These are phyloP conservation scores for Gadopsis bispinosus DNA, from an alignment of 2,797 vertebrate species.

Conservation along the genomic window DNA sequence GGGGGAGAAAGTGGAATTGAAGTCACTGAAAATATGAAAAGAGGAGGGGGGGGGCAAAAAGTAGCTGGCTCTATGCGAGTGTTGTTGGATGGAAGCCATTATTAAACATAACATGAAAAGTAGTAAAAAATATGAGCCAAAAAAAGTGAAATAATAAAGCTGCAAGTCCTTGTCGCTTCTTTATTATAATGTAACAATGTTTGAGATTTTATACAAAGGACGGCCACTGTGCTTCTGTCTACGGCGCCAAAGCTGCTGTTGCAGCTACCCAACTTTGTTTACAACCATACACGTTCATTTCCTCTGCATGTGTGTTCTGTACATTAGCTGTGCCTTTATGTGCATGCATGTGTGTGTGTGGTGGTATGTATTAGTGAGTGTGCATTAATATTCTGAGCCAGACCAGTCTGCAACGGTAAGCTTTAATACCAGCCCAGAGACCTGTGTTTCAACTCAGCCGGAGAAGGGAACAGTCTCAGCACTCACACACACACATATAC, in stretches of 20 bases:
- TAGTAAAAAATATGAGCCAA: not conserved
- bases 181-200: not conserved
- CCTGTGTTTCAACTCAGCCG: slow-evolving; percentile 65
- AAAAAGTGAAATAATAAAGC: not conserved
- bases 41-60: not conserved
- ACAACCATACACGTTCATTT: not conserved
- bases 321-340: not conserved
- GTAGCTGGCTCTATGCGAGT: not conserved
- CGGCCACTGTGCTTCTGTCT: too few relatives aligned
- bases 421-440: slow-evolving; percentile 73
- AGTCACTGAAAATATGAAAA: slow-evolving; percentile 2
- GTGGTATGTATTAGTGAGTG: slow-evolving; percentile 8
- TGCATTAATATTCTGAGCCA: slow-evolving; percentile 66
- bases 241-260: not conserved
- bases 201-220: too few relatives aligned
- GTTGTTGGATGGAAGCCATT: not conserved
- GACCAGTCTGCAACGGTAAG: slow-evolving; percentile 61
- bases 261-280: not conserved
- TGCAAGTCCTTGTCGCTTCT: not conserved
- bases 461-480: slow-evolving; percentile 46
- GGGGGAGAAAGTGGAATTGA: slow-evolving; percentile 4
- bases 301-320: not conserved
- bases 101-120: not conserved
- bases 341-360: slow-evolving; percentile 3
- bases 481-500: slow-evolving; percentile 1